Base-by-base conservation (phyloP, 2,113 vertebrate species). In the Sardina pilchardus region DNA sequence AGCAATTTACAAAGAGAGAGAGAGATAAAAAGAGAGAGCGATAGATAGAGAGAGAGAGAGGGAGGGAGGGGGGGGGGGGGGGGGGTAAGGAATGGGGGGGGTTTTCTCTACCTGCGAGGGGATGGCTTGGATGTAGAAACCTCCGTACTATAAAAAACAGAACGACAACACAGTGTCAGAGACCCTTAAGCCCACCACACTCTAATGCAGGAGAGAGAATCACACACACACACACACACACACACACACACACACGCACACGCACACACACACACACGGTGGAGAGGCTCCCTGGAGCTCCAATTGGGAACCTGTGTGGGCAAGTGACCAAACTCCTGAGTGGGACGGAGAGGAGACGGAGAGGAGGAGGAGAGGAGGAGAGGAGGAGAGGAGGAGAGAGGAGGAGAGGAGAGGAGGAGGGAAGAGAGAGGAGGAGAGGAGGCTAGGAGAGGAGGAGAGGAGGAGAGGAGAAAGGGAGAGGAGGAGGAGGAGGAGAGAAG, bases 81-180 rank as follows among this genome's bases (percentile, higher is more conserved):
- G 43, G 1, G 17, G 17, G 63, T 45, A 86, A 85, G 84, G 75
- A 88, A 88, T 78, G 83, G 88, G 81, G 56, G 30, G 71, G 30
- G 26, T 36, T 84, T 90, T 91, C 86, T 93, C 91, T 93, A 93
- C 92, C 92, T 93, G 92, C 81, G 87, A 87, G 84, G 91, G 89
- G 88, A 91, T 87, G 84, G 89, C 71, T 90, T 89, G 89, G 91
- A 92, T 81, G 91, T 91, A 92, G 92, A 90, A 92, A 92, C 88
- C 91, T 90, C 92, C 92, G 89, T 91, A 91, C 91, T 92, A 92
- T 81, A 93, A 92, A 81, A 92, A 91, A 93, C 89, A 92, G 71
- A 90, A 92, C 89, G 34, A 93, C 88, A 92, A 91, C 85, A 92
- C 59, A 90, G 83, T 59, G 83, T 91, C 81, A 92, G 90, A 12